Evolutionary conservation across 2,113 vertebrate species (phyloP), one percentile per base, ranked within the genome.

Genomic region (Typhlomys cinereus): DNA sequence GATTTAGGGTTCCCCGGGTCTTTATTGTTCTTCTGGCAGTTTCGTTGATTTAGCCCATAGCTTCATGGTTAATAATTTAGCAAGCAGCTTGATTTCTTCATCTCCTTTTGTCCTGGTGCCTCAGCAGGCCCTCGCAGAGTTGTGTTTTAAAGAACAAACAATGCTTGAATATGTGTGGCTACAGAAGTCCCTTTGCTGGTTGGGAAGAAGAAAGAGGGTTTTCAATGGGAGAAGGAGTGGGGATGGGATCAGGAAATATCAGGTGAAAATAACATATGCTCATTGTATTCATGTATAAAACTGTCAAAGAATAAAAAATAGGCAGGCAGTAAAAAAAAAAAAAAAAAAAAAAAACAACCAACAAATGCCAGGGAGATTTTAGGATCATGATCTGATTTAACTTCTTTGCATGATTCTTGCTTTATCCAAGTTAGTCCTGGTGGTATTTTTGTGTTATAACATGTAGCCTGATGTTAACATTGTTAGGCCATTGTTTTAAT

Each of bases 11-110:
- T 46, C 92, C 54, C 89, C 21, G 74, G 71, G 84, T 46, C 92
- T 95, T 90, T 95, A 84, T 79, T 87, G 89, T 95, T 81, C 89
- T 74, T 10, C 57, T 64, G 59, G 92, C 86, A 44, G 67, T 96
- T 95, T 64, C 79, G 84, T 91, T 95, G 96, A 96, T 94, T 96
- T 95, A 96, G 93, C 76, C 74, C 62, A 46, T 46, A 90, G 92
- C 80, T 54, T 61, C 57, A 62, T 78, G 86, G 59, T 95, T 96
- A 96, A 95, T 96, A 96, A 96, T 95, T 94, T 91, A 95, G 76
- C 46, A 88, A 94, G 91, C 92, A 94, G 81, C 81, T 64, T 95
- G 92, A 54, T 85, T 97, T 95, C 92, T 92, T 75, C 89, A 92
- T 96, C 52, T 94, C 67, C 75, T 85, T 88, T 91, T 94, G 69